phyloP scores from a whole-genome alignment of 2,113 vertebrate genomes.

The Phocoena sinus region DNA sequence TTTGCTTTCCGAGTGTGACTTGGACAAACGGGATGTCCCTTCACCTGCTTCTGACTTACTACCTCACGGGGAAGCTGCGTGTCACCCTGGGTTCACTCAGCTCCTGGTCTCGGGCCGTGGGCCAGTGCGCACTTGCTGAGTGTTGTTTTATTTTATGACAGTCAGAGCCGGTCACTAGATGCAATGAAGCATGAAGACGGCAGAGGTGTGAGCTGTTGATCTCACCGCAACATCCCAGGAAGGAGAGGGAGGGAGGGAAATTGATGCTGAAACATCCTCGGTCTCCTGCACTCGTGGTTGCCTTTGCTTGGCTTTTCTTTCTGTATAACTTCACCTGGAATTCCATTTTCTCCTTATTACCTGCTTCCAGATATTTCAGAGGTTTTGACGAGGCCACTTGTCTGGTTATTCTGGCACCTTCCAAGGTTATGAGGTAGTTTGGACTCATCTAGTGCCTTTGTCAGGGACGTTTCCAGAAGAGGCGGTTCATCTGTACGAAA shows the following conservation, averaged over 20 bases:
- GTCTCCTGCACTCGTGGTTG: too few species aligned
- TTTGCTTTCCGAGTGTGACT: neutral
- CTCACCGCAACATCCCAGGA: neutral
- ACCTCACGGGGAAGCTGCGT: neutral
- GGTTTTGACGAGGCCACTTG: neutral
- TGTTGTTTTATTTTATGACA: neutral
- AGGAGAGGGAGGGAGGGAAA: neutral
- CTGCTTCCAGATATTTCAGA: neutral
- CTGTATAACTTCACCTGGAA: neutral
- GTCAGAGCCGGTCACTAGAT: neutral
- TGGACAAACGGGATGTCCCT: neutral
- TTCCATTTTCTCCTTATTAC: conserved; percentile 17
- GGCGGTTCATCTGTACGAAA: neutral
- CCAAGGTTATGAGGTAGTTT: conserved; percentile 25
- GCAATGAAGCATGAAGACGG: neutral
- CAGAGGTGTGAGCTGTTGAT: neutral
- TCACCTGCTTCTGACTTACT: neutral
- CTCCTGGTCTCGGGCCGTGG: neutral
- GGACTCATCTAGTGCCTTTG: conserved; percentile 28
- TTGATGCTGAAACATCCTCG: neutral
- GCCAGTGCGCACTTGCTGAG: neutral
- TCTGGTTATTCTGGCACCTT: conserved; percentile 42
- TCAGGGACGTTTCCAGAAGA: conserved; percentile 11
- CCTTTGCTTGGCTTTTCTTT: neutral
- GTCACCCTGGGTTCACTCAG: neutral